Base-by-base conservation (phyloP, 2,888 invertebrate species). In the Taenaris catops region DNA sequence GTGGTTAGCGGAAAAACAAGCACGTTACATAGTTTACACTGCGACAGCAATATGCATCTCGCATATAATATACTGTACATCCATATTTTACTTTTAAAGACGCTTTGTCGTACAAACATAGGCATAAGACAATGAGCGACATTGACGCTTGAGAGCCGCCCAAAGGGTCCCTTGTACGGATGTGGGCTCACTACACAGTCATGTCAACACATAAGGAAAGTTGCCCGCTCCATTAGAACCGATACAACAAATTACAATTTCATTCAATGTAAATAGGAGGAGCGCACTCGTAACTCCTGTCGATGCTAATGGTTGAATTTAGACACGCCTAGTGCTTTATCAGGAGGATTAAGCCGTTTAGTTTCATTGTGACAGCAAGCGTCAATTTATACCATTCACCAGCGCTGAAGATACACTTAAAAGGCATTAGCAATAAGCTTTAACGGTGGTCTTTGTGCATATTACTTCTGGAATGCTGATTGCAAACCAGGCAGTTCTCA, bases 261-360 rank as follows among this genome's bases (percentile, higher is more conserved):
- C 78, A 81, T 83, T 83, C 73, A 79, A 83, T 80, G 79, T 75
- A 75, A 81, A 81, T 80, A 63, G 49, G 51, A 51, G 51, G 51
- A 63, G 65, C 57, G 49, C 54, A 60, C 39, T 51, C 58, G 49
- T 49, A 53, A 50, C 58, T 62, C 56, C 58, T 51, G 55, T 53
- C 54, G 52, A 68, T 66, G 63, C 62, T 71, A 72, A 75, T 74
- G 65, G 63, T 54, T 66, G 63, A 69, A 68, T 71, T 73, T 65
- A 68, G 71, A 69, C 67, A 70, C 68, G 66, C 63, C 64, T 68
- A 70, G 75, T 76, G 67, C 62, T 68, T 75, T 68, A 71, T 60
- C 56, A 60, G 53, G 63, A 51, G 62, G 65, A 79, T 79, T 74
- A 68, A 79, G 69, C 58, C 56, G 60, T 74, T 63, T 55, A 40